A percentile compares a stretch with the other conserved stretches of the same genome.
Evolutionary conservation across 2,888 invertebrate species (phyloP).

Genomic region (Nemotelus nigrinus): DNA sequence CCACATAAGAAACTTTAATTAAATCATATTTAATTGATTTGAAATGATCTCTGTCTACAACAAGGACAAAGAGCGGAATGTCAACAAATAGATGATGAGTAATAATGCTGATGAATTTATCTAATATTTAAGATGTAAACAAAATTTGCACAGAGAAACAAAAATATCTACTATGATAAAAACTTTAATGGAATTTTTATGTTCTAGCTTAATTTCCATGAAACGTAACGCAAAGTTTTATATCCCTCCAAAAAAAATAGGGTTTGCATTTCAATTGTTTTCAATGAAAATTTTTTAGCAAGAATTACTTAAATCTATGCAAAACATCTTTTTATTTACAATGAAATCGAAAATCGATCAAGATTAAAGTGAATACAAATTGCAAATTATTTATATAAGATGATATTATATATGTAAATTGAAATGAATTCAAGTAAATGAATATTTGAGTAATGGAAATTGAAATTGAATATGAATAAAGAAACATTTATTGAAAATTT

Average conservation of each 20-base stretch:
- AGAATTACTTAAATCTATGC: neutral
- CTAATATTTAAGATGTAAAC: constrained; percentile 34
- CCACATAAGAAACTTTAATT: too few species aligned
- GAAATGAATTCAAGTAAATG: neutral
- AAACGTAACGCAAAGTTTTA: constrained; percentile 15
- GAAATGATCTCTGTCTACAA: too few species aligned
- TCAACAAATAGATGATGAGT: neutral
- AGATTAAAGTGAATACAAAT: neutral
- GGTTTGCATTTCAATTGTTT: constrained; percentile 6
- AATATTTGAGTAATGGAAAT: neutral
- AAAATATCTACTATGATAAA: neutral
- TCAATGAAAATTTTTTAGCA: constrained; percentile 28
- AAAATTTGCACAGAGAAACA: constrained; percentile 15
- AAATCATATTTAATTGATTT: too few species aligned
- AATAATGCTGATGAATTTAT: constrained; percentile 24
- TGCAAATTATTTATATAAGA: neutral
- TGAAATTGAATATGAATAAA: constrained; percentile 1
- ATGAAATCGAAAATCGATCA: neutral
- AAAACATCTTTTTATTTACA: constrained; percentile 24
- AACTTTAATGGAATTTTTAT: constrained; percentile 11
- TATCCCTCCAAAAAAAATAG: constrained; percentile 36
- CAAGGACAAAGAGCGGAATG: neutral
- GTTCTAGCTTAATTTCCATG: constrained; percentile 20
- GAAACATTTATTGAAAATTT: constrained; percentile 8
- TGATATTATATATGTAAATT: constrained; percentile 18